Evolutionary conservation across 2,888 invertebrate genomes (phyloP).

Genomic region (Lamellibrachia satsuma): DNA sequence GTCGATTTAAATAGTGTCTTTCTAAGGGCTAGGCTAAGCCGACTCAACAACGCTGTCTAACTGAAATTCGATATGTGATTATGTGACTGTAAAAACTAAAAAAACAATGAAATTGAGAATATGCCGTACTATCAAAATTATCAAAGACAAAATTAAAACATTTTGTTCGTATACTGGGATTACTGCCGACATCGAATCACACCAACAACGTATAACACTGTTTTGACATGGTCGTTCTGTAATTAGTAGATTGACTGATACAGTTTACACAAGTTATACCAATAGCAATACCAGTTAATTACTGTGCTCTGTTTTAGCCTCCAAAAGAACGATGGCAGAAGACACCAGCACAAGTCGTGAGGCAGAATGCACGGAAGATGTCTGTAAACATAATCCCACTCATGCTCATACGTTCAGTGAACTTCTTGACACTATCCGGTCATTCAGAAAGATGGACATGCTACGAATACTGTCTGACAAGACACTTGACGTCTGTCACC

Average conservation of each 20-base stretch:
- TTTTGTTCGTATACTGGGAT: too few species aligned
- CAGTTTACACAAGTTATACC: neutral
- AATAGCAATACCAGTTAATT: neutral
- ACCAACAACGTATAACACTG: too few species aligned
- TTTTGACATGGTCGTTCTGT: too few species aligned
- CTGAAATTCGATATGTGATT: too few species aligned
- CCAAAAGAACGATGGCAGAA: neutral
- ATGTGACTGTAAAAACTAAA: too few species aligned
- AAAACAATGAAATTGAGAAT: too few species aligned
- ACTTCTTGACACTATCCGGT: neutral
- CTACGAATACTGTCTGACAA: neutral
- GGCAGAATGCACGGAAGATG: neutral
- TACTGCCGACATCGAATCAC: too few species aligned
- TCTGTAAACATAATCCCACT: neutral
- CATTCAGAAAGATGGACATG: constrained; percentile 17
- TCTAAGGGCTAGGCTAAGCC: too few species aligned
- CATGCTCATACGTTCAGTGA: neutral
- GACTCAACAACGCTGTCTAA: too few species aligned
- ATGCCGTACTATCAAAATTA: too few species aligned
- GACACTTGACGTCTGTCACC: neutral
- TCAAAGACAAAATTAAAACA: too few species aligned
- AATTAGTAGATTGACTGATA: neutral
- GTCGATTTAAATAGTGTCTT: too few species aligned
- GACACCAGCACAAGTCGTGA: neutral
- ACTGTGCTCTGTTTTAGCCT: neutral